Percentiles rank a stretch among this genome's conserved stretches.
Conservation (phyloP, 2,888 invertebrate genomes). For the Ochlodes sylvanus region DNA sequence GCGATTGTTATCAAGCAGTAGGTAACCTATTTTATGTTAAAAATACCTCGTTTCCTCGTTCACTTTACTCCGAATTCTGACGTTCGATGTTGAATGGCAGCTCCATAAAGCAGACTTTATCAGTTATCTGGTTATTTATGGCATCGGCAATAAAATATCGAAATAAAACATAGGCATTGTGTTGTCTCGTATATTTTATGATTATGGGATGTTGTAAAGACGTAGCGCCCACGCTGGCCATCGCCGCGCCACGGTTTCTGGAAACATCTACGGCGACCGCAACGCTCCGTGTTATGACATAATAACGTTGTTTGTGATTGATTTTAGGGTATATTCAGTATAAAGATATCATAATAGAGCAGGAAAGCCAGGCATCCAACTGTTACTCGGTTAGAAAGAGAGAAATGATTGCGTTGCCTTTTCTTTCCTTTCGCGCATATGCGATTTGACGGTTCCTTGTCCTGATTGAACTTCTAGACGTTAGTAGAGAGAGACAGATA, state of each 20-base stretch:
- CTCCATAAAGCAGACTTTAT: conserved; percentile 29
- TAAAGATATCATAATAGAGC: too few species aligned
- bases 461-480: too few species aligned
- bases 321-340: too few species aligned
- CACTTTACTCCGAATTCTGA: neutral
- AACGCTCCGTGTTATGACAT: neutral
- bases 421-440: too few species aligned
- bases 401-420: too few species aligned
- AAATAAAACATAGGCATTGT: conserved; percentile 36
- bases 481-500: too few species aligned
- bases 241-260: conserved; percentile 1
- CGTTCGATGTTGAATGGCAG: conserved; percentile 15
- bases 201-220: conserved; percentile 26
- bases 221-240: conserved; percentile 27
- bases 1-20: too few species aligned
- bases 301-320: neutral
- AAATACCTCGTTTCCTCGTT: neutral
- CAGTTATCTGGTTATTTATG: conserved; percentile 31
- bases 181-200: conserved; percentile 36
- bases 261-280: neutral
- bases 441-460: too few species aligned
- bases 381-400: too few species aligned
- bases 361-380: too few species aligned
- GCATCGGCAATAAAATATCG: conserved; percentile 30
- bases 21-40: neutral